phyloP scores from a whole-genome alignment of 2,888 invertebrate species.

The Epistrophella euchroma region DNA sequence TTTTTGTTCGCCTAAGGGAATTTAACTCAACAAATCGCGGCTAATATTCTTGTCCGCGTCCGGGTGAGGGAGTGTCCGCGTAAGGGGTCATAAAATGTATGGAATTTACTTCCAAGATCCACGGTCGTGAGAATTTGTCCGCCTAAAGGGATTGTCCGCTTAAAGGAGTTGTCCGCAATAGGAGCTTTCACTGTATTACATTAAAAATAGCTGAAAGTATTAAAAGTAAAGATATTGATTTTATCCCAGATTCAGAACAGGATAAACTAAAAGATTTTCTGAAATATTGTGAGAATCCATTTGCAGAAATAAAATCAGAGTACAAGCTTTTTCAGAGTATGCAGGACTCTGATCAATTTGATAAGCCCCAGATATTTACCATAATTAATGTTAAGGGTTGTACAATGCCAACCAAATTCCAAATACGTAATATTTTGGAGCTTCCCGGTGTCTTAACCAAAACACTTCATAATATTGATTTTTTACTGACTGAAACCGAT shows the following conservation, averaged over 20 bases:
- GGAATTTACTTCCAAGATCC: too few species aligned
- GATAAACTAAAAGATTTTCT: conserved; percentile 1
- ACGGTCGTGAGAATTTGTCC: too few species aligned
- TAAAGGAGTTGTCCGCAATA: too few species aligned
- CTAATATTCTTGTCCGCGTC: too few species aligned
- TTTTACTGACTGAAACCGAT: conserved; percentile 8
- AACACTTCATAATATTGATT: conserved; percentile 41
- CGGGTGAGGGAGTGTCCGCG: too few species aligned
- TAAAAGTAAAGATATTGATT: not conserved
- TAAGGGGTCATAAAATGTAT: too few species aligned
- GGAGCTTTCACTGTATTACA: too few species aligned
- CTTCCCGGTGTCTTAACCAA: conserved; percentile 36
- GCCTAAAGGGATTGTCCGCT: too few species aligned
- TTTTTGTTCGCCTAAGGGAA: too few species aligned
- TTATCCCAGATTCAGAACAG: not conserved
- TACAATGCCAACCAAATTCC: conserved; percentile 49
- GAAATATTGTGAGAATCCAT: conserved; percentile 18
- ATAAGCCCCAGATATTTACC: conserved; percentile 11
- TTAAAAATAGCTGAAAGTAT: conserved; percentile 11
- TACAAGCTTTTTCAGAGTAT: conserved; percentile 17
- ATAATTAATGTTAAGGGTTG: conserved; percentile 49
- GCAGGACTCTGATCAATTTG: conserved; percentile 9
- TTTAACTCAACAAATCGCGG: too few species aligned
- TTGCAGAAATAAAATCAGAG: conserved; percentile 12
- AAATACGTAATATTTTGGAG: conserved; percentile 59